A percentile compares a stretch with the other conserved stretches of the same genome.
phyloP scores from a whole-genome alignment of 2,888 invertebrate species.

The Eupsilia transversa region DNA sequence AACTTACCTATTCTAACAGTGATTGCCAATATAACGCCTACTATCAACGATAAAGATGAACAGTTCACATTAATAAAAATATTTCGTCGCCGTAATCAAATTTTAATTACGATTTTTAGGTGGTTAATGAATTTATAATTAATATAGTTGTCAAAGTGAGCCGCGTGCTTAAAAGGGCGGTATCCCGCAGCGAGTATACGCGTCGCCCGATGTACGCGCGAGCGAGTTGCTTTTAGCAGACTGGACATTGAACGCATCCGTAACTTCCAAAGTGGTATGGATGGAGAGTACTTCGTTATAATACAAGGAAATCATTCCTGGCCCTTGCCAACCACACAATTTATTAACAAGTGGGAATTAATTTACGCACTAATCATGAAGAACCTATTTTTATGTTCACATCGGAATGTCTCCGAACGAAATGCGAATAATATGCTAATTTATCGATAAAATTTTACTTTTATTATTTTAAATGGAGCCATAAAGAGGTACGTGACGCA shows the following conservation, averaged over 20 bases:
- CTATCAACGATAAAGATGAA: slow-evolving; percentile 26
- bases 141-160: slow-evolving; percentile 44
- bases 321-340: slow-evolving; percentile 63
- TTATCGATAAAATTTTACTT: slow-evolving; percentile 39
- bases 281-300: slow-evolving; percentile 72
- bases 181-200: slow-evolving; percentile 71
- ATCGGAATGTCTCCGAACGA: slow-evolving; percentile 45
- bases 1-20: slow-evolving; percentile 61
- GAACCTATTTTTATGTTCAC: slow-evolving; percentile 53
- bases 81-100: neutral
- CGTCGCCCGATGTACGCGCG: slow-evolving; percentile 78
- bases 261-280: slow-evolving; percentile 77
- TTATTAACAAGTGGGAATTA: slow-evolving; percentile 60
- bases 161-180: slow-evolving; percentile 73
- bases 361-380: slow-evolving; percentile 55
- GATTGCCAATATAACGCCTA: slow-evolving; percentile 45
- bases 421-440: slow-evolving; percentile 54
- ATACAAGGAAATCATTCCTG: slow-evolving; percentile 71
- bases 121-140: slow-evolving; percentile 21
- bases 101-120: slow-evolving; percentile 6
- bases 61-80: slow-evolving; percentile 47
- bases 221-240: slow-evolving; percentile 83
- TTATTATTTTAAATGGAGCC: slow-evolving; percentile 46
- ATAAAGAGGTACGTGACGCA: slow-evolving; percentile 53
- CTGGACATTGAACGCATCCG: slow-evolving; percentile 83